Evolutionary conservation across 2,113 vertebrate genomes (phyloP), one percentile per base, ranked within the genome.

Genomic region (Myrmophylax atrothorax): DNA sequence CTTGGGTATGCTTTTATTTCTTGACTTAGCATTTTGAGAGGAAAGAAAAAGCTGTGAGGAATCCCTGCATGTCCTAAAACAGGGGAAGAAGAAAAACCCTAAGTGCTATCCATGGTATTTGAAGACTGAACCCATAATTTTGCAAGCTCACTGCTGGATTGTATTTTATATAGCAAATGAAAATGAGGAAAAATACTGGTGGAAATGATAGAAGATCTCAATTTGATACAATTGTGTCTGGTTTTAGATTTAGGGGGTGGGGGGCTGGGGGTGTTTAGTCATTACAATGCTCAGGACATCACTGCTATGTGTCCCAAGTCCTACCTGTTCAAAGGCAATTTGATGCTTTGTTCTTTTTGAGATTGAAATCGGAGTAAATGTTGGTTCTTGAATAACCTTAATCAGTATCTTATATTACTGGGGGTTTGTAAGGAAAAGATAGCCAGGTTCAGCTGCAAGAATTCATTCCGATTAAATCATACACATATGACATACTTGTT

Each of bases 301-400:
- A 9, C 10, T 10, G 7, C 31, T 25, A 0, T 19, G 3, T 68
- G 31, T 12, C 9, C 22, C 23, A 40, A 14, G 13, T 1, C 0
- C 14, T 25, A 6, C 18, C 17, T 44, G 42, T 67, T 82, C 31
- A 47, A 58, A 26, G 17, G 42, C 14, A 35, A 33, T 63, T n/a
- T n/a, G 29, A 37, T 60, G 12, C 23, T 79, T 85, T 60, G 9
- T 49, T 28, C 8, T 23, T 74, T 52, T 93, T 80, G 53, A 6
- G 2, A 79, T 59, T 72, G 47, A 85, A 84, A 75, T 53, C 10
- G 37, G 35, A 72, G 10, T 37, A 59, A 66, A 50, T 33, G 5
- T 84, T 83, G 55, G 9, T 6, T 62, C 37, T 64, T n/a, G 10
- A 46, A 26, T 89, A 59, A 73, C 26, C 12, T 63, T 47, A 14